Base-by-base conservation (phyloP, 1,140 invertebrate species). In the Cotesia chilonis region DNA sequence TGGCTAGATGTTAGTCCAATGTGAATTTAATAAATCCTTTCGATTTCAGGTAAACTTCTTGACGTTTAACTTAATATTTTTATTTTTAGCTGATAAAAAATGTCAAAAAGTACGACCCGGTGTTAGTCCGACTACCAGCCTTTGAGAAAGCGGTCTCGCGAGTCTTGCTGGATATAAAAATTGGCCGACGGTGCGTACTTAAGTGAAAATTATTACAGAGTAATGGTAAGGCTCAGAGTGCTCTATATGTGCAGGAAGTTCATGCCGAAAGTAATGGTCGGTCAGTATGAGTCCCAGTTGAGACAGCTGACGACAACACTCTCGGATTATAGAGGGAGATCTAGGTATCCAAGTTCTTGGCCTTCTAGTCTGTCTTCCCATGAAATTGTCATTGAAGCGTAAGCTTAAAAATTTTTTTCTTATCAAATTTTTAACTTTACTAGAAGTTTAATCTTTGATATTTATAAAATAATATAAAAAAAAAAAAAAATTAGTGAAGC, bases 351-450 rank as follows among this genome's bases (percentile, higher is more conserved):
- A 1, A 85, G 87, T 59, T 80, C 84, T 4, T 94, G 95, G 91
- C 94, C 95, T 0, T 82, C 89, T 51, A 88, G 88, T 66, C 85
- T 97, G 1, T 86, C 88, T 0, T 85, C 92, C 78, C 94, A 92
- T 83, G 92, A 96, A 87, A 91, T 97, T 59, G 95, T 96, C n/a
- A 93, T 97, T 17, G 95, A 97, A 89, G 93, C 93, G 92, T 95
- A 88, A 90, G 91, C 91, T 81, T 89, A 75, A 36, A 61, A 37
- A 52, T 20, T 70, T 28, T 2, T 28, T 28, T 28, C 28, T 28
- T 28, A 28, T 28, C 28, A 28, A 28, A 28, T 28, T 28, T 28
- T 28, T 28, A 2, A 28, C 2, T 28, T 28, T 28, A 28, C 28
- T 28, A 28, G 3, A 28, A 28, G 28, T 28, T 28, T 28, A 28